Base-by-base conservation (phyloP, 1,140 invertebrate species). In the Andricus grossulariae region DNA sequence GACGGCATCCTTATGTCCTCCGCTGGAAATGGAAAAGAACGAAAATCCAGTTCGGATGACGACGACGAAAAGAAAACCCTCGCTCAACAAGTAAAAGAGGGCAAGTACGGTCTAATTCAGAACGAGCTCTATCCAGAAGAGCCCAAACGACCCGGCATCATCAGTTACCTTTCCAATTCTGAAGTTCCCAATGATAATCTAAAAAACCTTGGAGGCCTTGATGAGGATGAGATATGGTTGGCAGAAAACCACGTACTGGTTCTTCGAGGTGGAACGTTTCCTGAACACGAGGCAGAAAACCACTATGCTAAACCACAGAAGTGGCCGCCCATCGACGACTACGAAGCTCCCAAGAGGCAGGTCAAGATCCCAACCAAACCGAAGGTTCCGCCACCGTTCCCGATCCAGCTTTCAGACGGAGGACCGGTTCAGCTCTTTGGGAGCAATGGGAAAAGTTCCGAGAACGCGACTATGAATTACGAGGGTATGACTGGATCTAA, bases 61-160 rank as follows among this genome's bases (percentile, higher is more conserved):
- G 95, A 96, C 72, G 96, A 97, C 71, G 94, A 95, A 13, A 95
- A 94, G 83, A 97, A 97, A 86, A 97, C 96, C 2, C 90, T 97
- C 39, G 94, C 95, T 0, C 95, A 97, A 88, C 96, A 97, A 90
- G 96, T 97, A 71, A 94, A 95, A 57, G 96, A 97, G 85, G 96
- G 96, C 12, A 97, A 97, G 91, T 98, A 98, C 87, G 96, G 96
- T 3, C 90, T 97, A 0, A 96, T 98, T 79, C 96, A 97, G 83
- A 95, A 95, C 85, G 96, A 97, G 89, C 93, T 97, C 71, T 96
- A 96, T 85, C 85, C 93, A 0, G 92, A 93, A 11, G 89, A 92
- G 10, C 93, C 94, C 2, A 94, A 95, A 84, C 91, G 95, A 55
- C 96, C 96, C 0, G 96, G 96, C 0, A 94, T 97, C 18, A 92